These are phyloP conservation scores for Scaptomyza reducta DNA, from an alignment of 2,888 invertebrate genomes.

Conservation along the genomic window DNA sequence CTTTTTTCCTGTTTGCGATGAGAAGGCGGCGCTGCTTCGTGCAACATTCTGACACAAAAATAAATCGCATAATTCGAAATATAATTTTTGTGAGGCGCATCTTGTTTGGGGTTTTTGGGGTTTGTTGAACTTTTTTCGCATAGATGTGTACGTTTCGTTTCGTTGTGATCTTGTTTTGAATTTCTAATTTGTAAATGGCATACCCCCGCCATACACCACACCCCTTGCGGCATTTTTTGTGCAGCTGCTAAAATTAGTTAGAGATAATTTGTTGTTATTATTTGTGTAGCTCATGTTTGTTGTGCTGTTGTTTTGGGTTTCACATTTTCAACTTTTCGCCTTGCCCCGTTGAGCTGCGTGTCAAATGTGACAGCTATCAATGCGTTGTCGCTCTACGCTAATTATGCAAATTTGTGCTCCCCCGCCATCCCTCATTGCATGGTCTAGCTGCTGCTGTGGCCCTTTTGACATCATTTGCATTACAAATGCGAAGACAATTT, in stretches of 20 bases:
- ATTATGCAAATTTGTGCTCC: conserved; percentile 67
- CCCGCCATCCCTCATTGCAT: background rate
- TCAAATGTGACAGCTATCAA: conserved; percentile 72
- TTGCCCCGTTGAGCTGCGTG: conserved; percentile 39
- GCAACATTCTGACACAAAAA: conserved; percentile 49
- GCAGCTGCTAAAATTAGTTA: conserved; percentile 64
- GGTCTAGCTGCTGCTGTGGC: conserved; percentile 11
- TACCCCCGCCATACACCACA: background rate
- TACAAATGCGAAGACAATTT: conserved; percentile 52
- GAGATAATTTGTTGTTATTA: conserved; percentile 56
- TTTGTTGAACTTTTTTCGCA: conserved; percentile 67
- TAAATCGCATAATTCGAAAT: conserved; percentile 69
- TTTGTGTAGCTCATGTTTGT: conserved; percentile 28
- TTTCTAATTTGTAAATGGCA: conserved; percentile 33
- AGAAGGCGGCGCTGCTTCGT: conserved; percentile 11
- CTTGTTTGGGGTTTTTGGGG: conserved; percentile 41
- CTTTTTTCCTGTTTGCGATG: conserved; percentile 18
- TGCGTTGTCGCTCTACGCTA: conserved; percentile 61
- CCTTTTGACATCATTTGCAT: conserved; percentile 60
- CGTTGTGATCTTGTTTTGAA: conserved; percentile 27
- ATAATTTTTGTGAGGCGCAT: conserved; percentile 41
- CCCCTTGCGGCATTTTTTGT: conserved; percentile 22
- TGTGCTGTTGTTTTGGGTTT: conserved; percentile 31
- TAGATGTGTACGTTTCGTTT: conserved; percentile 34
- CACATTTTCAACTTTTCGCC: conserved; percentile 17